A percentile compares a stretch with the other conserved stretches of the same genome.
phyloP scores from a whole-genome alignment of 1,140 invertebrate species.

The Megalonaias nervosa region DNA sequence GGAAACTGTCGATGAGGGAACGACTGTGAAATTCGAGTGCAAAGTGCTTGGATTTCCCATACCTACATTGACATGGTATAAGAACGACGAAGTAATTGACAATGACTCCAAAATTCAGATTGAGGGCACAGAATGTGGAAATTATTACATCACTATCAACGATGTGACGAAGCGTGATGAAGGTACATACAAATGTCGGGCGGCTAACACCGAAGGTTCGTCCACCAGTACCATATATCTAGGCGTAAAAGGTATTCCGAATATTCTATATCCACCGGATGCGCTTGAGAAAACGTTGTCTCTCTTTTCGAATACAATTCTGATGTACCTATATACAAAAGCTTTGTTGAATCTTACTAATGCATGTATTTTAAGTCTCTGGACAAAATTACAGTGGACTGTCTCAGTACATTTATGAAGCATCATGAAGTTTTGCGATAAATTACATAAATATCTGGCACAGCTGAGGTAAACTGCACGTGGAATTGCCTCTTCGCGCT shows the following conservation, averaged over 20 bases:
- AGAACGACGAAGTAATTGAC: conserved; percentile 52
- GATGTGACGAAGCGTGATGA: conserved; percentile 32
- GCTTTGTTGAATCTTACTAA: no score
- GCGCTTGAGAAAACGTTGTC: no score
- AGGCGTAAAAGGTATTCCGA: conserved; percentile 29
- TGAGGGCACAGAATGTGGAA: conserved; percentile 29
- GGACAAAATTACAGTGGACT: no score
- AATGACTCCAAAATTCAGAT: conserved; percentile 36
- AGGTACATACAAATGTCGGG: conserved; percentile 30
- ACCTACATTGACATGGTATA: conserved; percentile 60
- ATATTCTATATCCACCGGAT: no score
- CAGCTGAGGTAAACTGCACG: no score
- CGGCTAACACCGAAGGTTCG: conserved; percentile 37
- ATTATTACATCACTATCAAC: conserved; percentile 19
- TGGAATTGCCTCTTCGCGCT: no score
- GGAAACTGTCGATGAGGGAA: conserved; percentile 54
- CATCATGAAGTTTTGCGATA: no score
- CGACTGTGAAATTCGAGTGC: conserved; percentile 48
- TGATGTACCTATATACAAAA: no score
- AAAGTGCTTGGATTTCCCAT: conserved; percentile 54
- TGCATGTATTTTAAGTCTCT: no score
- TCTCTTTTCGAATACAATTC: no score
- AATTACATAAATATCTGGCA: no score
- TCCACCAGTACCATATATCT: conserved; percentile 37
- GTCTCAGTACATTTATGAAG: no score